Conservation (phyloP, 2,797 vertebrate species). For the Ptychadena robeensis region DNA sequence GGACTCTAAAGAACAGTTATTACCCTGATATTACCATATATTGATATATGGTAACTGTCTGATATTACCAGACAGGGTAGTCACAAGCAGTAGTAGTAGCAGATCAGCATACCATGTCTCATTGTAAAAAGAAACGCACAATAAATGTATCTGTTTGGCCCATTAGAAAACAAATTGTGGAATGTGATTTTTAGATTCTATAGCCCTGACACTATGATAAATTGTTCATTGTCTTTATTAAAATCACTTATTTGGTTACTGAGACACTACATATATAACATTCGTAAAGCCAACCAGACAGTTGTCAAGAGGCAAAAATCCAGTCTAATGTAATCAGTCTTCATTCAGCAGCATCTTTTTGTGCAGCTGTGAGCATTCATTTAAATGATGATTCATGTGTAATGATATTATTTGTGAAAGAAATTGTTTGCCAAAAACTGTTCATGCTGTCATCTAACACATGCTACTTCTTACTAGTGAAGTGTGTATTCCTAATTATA, state of each 20-base stretch:
- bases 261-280: constrained; percentile 59
- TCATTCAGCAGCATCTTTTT: constrained; percentile 61
- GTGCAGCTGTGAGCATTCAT: constrained; percentile 62
- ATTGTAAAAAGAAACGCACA: constrained; percentile 12
- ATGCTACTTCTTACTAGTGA: constrained; percentile 60
- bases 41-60: no score
- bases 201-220: constrained; percentile 54
- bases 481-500: constrained; percentile 60
- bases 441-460: constrained; percentile 62
- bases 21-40: no score
- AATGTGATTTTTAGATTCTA: constrained; percentile 33
- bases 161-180: constrained; percentile 21
- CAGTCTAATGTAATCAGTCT: constrained; percentile 60
- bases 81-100: no score
- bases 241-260: constrained; percentile 53
- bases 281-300: constrained; percentile 61
- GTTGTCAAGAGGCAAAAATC: constrained; percentile 58
- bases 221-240: constrained; percentile 51
- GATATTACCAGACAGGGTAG: no score
- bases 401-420: constrained; percentile 63
- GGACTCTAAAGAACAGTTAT: no score
- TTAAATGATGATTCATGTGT: constrained; percentile 61
- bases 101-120: no score
- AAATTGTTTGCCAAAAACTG: constrained; percentile 60
- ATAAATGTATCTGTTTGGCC: constrained; percentile 30